phyloP scores from a whole-genome alignment of 2,113 vertebrate genomes.

The Varanus komodoensis region DNA sequence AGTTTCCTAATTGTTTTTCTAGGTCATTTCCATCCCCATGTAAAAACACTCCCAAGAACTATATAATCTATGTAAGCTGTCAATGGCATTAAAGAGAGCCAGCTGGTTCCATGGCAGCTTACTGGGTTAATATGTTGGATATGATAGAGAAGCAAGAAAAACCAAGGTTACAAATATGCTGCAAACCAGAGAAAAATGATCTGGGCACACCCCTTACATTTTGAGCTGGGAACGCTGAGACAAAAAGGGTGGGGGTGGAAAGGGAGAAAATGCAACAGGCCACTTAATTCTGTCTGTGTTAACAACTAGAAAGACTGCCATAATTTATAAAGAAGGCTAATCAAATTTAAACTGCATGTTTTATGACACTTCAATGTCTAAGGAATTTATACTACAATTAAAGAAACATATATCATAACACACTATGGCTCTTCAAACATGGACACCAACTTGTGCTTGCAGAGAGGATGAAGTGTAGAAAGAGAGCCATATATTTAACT shows the following conservation, averaged over 20 bases:
- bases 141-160: not conserved
- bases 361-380: not conserved
- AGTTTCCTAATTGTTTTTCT: not conserved
- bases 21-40: not conserved
- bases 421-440: not conserved
- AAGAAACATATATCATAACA: not conserved
- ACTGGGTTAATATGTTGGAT: not conserved
- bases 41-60: not conserved
- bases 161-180: not conserved
- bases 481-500: not conserved
- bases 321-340: not conserved
- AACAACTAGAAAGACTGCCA: not conserved
- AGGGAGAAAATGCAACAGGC: not conserved
- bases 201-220: not conserved
- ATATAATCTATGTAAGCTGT: not conserved
- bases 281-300: not conserved
- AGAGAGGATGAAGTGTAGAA: not conserved
- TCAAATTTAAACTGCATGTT: not conserved
- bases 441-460: not conserved
- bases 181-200: not conserved
- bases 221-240: not conserved
- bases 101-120: not conserved
- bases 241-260: not conserved
- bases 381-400: not conserved
- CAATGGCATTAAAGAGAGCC: not conserved